A percentile compares a stretch with the other conserved stretches of the same genome.
phyloP scores from a whole-genome alignment of 2,797 vertebrate species.

The Petrocephalus schoutedeni region DNA sequence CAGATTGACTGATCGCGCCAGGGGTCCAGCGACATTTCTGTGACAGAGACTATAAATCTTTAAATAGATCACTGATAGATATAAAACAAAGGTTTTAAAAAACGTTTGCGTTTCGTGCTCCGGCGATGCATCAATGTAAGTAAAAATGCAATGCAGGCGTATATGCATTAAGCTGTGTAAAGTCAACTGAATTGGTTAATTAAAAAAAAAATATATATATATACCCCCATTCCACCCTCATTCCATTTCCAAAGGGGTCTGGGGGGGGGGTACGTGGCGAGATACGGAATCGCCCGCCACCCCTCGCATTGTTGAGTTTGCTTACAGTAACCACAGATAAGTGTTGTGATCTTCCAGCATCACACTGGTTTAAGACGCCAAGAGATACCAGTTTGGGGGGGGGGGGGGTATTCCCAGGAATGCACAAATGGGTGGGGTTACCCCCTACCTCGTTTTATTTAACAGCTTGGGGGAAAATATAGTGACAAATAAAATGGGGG shows the following conservation, averaged over 20 bases:
- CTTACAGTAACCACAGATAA: slow-evolving; percentile 39
- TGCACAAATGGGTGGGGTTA: neutral
- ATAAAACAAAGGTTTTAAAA: slow-evolving; percentile 39
- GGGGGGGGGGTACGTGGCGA: neutral
- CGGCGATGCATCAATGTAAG: neutral
- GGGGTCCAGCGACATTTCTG: slow-evolving; percentile 33
- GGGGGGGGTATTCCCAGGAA: neutral
- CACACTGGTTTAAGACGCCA: slow-evolving; percentile 17
- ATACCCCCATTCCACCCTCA: neutral
- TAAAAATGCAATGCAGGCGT: neutral
- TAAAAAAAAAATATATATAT: neutral
- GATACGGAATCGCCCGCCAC: slow-evolving; percentile 2
- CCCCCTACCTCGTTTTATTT: neutral
- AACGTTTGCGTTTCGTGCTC: slow-evolving; percentile 16
- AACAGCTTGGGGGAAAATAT: neutral
- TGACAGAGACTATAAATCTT: slow-evolving; percentile 46
- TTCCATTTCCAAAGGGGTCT: neutral
- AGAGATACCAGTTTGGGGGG: slow-evolving; percentile 16
- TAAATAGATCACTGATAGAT: slow-evolving; percentile 48
- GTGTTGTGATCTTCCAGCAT: slow-evolving; percentile 25
- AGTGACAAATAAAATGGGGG: slow-evolving; percentile 30
- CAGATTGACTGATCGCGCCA: slow-evolving; percentile 53
- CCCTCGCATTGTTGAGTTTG: slow-evolving; percentile 25
- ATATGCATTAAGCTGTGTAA: neutral
- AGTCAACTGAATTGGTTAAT: neutral